Conservation (phyloP, 2,797 vertebrate genomes). For the Odontamblyopus rebecca region DNA sequence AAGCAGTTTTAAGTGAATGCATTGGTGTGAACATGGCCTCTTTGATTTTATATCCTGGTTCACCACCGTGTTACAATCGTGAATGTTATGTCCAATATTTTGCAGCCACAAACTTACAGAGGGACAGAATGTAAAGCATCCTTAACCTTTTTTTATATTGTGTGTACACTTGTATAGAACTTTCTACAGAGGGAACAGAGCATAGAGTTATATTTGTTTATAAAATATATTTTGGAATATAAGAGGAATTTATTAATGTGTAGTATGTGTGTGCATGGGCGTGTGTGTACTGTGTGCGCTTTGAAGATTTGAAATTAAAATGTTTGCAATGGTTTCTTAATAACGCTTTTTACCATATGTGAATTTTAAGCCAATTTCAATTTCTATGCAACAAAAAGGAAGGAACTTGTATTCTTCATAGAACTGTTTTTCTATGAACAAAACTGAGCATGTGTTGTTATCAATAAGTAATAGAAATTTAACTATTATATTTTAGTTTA, state of each 20-base stretch:
- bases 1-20: not conserved
- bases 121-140: conserved; percentile 86
- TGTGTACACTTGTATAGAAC: conserved; percentile 89
- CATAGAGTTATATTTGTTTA: conserved; percentile 94
- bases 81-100: conserved; percentile 40
- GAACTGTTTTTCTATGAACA: not conserved
- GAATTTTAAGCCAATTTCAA: not conserved
- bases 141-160: conserved; percentile 76
- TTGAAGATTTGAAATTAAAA: not conserved
- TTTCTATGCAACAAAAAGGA: not conserved
- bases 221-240: conserved; percentile 93
- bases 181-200: conserved; percentile 93
- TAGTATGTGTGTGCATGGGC: conserved; percentile 89
- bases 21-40: not conserved
- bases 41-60: conserved; percentile 8
- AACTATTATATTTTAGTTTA: not conserved
- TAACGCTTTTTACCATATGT: not conserved
- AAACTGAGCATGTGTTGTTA: not conserved
- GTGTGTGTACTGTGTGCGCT: not conserved
- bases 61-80: conserved; percentile 58
- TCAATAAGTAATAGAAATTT: not conserved
- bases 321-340: not conserved
- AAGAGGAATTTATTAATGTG: conserved; percentile 83
- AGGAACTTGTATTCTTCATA: not conserved
- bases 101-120: conserved; percentile 39